Evolutionary conservation across 2,888 invertebrate genomes (phyloP).

Genomic region (Muscina levida): DNA sequence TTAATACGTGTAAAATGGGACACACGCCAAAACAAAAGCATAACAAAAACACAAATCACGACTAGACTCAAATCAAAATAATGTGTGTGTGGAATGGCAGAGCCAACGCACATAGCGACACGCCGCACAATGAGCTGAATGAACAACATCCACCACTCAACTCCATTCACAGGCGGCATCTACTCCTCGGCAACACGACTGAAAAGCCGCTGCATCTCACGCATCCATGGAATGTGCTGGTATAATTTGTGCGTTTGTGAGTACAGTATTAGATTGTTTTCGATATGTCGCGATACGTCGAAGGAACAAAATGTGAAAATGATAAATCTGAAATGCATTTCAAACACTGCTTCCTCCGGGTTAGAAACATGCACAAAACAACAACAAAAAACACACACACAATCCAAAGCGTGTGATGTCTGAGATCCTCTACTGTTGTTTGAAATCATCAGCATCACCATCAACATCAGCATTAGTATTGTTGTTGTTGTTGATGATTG

Average conservation of each 20-base stretch:
- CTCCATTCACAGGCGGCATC: neutral
- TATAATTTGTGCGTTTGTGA: neutral
- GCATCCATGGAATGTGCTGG: constrained; percentile 3
- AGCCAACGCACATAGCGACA: constrained; percentile 7
- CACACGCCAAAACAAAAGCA: constrained; percentile 58
- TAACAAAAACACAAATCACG: constrained; percentile 48
- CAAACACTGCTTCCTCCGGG: constrained; percentile 4
- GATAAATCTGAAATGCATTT: neutral
- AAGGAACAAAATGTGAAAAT: neutral
- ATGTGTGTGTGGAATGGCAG: neutral
- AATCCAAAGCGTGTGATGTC: neutral
- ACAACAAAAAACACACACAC: neutral
- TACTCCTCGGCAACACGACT: too few species aligned
- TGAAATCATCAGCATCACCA: constrained; percentile 2
- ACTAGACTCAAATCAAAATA: constrained; percentile 38
- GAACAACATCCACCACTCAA: neutral
- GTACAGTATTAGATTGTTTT: constrained; percentile 39
- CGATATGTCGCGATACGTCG: constrained; percentile 12
- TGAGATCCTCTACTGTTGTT: too few species aligned
- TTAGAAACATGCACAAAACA: neutral
- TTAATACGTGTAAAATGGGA: constrained; percentile 67
- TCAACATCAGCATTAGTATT: too few species aligned
- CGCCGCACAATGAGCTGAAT: neutral
- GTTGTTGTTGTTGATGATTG: too few species aligned
- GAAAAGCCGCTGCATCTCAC: constrained; percentile 2